phyloP scores from a whole-genome alignment of 2,113 vertebrate genomes.

The human region DNA sequence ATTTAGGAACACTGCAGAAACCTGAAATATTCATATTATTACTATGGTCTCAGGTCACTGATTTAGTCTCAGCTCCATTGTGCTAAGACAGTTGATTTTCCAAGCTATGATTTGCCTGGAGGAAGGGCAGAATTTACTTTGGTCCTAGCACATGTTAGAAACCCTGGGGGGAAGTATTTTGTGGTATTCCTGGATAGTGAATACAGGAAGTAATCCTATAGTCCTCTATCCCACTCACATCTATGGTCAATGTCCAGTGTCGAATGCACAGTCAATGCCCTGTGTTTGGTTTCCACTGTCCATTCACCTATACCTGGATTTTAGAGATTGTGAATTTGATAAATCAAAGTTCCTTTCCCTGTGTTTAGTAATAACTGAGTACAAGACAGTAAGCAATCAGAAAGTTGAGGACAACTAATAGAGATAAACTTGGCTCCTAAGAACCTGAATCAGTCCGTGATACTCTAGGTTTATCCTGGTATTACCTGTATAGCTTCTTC shows the following conservation, averaged over 20 bases:
- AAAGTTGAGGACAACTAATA: background rate
- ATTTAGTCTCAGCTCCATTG: background rate
- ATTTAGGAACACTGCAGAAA: background rate
- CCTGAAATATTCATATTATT: background rate
- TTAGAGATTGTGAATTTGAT: background rate
- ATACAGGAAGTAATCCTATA: background rate
- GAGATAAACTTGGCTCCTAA: background rate
- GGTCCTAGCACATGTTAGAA: background rate
- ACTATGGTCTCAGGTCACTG: background rate
- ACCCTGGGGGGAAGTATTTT: background rate
- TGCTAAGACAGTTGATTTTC: constrained; percentile 2
- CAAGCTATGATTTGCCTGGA: background rate
- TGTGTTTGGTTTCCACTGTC: background rate
- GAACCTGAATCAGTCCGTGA: background rate
- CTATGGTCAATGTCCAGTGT: background rate
- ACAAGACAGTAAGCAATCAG: background rate
- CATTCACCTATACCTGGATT: background rate
- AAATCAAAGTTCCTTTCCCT: background rate
- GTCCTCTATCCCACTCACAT: background rate
- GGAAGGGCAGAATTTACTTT: background rate
- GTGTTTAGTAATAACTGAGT: background rate
- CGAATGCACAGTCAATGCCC: background rate
- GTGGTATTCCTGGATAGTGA: background rate
- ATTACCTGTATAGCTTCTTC: background rate
- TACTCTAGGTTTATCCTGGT: background rate